These are phyloP conservation scores for Narcine bancroftii DNA, from an alignment of 2,113 vertebrate genomes.

Conservation along the genomic window DNA sequence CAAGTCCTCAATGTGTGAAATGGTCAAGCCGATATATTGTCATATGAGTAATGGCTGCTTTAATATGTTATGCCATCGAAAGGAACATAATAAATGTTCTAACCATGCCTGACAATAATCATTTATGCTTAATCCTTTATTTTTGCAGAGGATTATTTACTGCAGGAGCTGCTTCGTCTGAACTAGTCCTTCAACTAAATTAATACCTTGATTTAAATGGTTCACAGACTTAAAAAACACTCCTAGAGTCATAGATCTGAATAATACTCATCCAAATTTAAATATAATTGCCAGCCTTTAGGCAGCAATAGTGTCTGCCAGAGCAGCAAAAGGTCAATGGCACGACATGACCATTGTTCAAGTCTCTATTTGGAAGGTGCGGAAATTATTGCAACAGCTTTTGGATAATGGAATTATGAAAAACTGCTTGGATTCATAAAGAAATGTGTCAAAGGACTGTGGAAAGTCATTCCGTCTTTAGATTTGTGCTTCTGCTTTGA, in stretches of 20 bases:
- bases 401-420: slow-evolving; percentile 1
- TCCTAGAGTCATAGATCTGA: background rate
- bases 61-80: background rate
- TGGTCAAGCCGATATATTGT: background rate
- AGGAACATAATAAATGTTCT: background rate
- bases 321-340: slow-evolving; percentile 5
- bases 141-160: background rate
- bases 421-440: slow-evolving; percentile 8
- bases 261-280: background rate
- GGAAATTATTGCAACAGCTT: background rate
- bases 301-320: background rate
- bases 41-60: background rate
- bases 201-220: background rate
- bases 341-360: background rate
- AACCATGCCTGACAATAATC: background rate
- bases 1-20: background rate
- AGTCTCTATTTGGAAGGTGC: background rate
- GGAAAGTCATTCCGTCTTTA: slow-evolving; percentile 3
- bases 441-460: slow-evolving; percentile 5
- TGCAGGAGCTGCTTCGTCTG: background rate
- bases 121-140: slow-evolving; percentile 16
- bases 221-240: background rate
- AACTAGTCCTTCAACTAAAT: background rate
- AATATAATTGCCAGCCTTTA: background rate
- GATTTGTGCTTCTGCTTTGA: slow-evolving; percentile 3